Evolutionary conservation across 2,888 invertebrate species (phyloP), one percentile per base, ranked within the genome.

Genomic region (Apotomis turbidana): DNA sequence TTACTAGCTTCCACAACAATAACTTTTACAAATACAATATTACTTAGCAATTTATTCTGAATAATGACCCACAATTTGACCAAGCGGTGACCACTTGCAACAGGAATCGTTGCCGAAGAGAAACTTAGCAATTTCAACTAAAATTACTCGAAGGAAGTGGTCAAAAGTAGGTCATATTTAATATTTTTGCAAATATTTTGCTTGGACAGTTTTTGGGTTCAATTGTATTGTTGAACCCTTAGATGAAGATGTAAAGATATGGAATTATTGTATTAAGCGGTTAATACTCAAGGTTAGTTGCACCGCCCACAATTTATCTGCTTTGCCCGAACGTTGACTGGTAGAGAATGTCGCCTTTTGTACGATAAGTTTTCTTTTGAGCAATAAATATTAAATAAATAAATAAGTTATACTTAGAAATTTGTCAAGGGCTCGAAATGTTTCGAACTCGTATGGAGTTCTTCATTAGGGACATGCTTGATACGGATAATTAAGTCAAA

Each of bases 161-260:
- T 71, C 61, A 67, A 71, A 70, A 41, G 55, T 71, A 36, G 61
- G 71, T 71, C 67, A 51, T 71, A 54, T 64, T 58, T 58, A 44
- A 64, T 63, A 52, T 63, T 52, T 63, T 52, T 41, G 13, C 41
- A 63, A 54, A 63, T 44, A 64, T 27, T 64, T 55, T 54, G 44
- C 15, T 64, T 27, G 64, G 64, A 64, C 64, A 55, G 15, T 55
- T 12, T 52, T 64, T 41, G 64, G 64, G 64, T 55, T 64, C 64
- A 38, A 8, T 52, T 41, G 6, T 27, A 27, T 27, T 41, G 4
- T 41, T 6, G 41, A 41, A 41, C 41, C 41, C 41, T 41, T 41
- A 41, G 5, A n/a, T 38, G 12, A n/a, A 38, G 9, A 27, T 3
- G 9, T 9, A 59, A 13, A 13, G 13, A 13, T 44, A 27, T 27